phyloP scores from a whole-genome alignment of 2,888 invertebrate species.

The Pterostichus madidus region DNA sequence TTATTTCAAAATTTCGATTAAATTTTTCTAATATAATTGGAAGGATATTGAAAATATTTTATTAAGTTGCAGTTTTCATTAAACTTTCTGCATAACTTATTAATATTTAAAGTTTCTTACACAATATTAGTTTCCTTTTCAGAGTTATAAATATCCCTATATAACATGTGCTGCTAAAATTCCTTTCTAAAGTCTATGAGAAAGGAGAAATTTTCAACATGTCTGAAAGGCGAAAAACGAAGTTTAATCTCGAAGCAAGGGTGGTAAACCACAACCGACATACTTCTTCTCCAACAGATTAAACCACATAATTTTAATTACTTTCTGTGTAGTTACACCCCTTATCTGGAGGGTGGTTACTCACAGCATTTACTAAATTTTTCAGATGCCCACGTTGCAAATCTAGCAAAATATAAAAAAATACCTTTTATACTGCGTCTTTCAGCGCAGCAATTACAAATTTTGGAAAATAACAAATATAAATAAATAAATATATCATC shows the following conservation, averaged over 20 bases:
- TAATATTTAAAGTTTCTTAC: not conserved
- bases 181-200: not conserved
- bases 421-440: no score
- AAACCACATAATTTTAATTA: slow-evolving; percentile 48
- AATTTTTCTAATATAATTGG: no score
- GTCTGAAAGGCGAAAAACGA: slow-evolving; percentile 27
- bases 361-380: not conserved
- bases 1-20: no score
- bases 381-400: not conserved
- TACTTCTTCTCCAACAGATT: slow-evolving; percentile 26
- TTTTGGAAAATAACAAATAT: no score
- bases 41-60: no score
- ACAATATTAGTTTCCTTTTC: not conserved
- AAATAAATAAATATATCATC: no score
- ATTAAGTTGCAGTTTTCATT: no score
- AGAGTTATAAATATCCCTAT: slow-evolving; percentile 17
- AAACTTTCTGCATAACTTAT: no score
- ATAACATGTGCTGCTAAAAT: slow-evolving; percentile 8
- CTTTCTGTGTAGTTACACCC: not conserved
- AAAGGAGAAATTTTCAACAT: slow-evolving; percentile 16
- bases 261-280: slow-evolving; percentile 23
- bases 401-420: no score
- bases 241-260: slow-evolving; percentile 38
- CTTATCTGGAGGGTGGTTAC: not conserved
- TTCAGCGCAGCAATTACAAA: no score